Evolutionary conservation across 2,113 vertebrate genomes (phyloP), one percentile per base, ranked within the genome.

Genomic region (Stigmatopora argus): DNA sequence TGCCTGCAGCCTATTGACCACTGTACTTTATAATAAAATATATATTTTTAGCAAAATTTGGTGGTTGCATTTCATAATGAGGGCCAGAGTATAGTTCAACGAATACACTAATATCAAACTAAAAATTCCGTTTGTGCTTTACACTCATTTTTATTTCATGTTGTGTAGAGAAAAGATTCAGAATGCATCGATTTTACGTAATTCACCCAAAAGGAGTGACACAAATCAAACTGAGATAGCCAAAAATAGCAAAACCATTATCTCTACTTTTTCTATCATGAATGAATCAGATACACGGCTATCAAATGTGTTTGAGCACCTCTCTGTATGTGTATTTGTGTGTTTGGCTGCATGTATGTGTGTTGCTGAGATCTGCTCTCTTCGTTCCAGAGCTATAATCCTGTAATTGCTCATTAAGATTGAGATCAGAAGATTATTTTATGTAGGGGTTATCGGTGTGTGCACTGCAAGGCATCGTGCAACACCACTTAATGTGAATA

Each of bases 321-420:
- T 35, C 14, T 59, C 5, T 41, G 48, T 62, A 38, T 45, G 72
- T 47, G 47, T 31, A 19, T 49, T 41, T 51, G 66, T 61, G 21
- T 35, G 23, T 15, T 2, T 7, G 3, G 13, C 13, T 49, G 41
- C 55, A 48, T 51, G 49, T 47, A 61, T 34, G 41, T 57, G 34
- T 51, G 56, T 53, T 26, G 34, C 45, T 58, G 60, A 64, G 41
- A 48, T 23, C n/a, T 4, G 4, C 57, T 73, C 35, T 73, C 62
- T 72, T 81, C 49, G 64, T 72, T 77, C 74, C 45, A 51, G 79
- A 70, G 55, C 76, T 69, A 53, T 83, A 78, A 83, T 85, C 78
- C 64, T 7, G 67, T 84, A 83, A 83, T 83, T 85, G 70, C 84
- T 85, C 79, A 86, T 88, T 87, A 86, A 59, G 78, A 85, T 77